Percentiles rank a stretch among this genome's conserved stretches.
phyloP scores from a whole-genome alignment of 2,888 invertebrate species.

The Caenorhabditis becei region DNA sequence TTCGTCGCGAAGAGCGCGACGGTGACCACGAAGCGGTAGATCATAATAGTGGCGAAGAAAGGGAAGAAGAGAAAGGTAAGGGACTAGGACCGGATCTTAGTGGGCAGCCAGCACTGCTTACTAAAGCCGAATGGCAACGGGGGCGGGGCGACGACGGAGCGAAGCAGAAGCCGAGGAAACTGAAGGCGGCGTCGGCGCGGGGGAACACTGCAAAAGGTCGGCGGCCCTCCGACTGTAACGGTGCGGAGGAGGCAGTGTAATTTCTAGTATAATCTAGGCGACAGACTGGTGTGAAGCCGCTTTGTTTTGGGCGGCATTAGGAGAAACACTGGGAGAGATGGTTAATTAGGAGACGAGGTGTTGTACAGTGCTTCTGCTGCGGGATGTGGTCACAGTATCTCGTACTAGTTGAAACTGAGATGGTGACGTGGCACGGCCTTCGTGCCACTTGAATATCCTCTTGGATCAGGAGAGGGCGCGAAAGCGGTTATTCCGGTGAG shows the following conservation, averaged over 20 bases:
- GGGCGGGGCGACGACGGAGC: slow-evolving; percentile 48
- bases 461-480: slow-evolving; percentile 13
- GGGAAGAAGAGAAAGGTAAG: slow-evolving; percentile 38
- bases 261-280: slow-evolving; percentile 59
- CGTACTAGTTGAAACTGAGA: slow-evolving; percentile 26
- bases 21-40: slow-evolving; percentile 46
- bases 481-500: slow-evolving; percentile 56
- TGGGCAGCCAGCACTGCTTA: slow-evolving; percentile 57
- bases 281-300: slow-evolving; percentile 57
- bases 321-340: slow-evolving; percentile 12
- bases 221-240: slow-evolving; percentile 45
- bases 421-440: slow-evolving; percentile 33
- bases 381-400: slow-evolving; percentile 49
- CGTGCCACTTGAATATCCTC: slow-evolving; percentile 25
- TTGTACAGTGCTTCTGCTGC: slow-evolving; percentile 28
- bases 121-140: slow-evolving; percentile 54
- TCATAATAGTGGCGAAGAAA: slow-evolving; percentile 34
- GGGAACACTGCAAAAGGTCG: slow-evolving; percentile 52
- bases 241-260: slow-evolving; percentile 43
- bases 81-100: slow-evolving; percentile 54
- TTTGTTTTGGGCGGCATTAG: slow-evolving; percentile 26
- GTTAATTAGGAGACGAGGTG: slow-evolving; percentile 54
- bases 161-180: slow-evolving; percentile 36
- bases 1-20: slow-evolving; percentile 41
- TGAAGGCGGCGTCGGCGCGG: slow-evolving; percentile 19